Base-by-base conservation (phyloP, 2,888 invertebrate species). In the Abrostola triplasia region DNA sequence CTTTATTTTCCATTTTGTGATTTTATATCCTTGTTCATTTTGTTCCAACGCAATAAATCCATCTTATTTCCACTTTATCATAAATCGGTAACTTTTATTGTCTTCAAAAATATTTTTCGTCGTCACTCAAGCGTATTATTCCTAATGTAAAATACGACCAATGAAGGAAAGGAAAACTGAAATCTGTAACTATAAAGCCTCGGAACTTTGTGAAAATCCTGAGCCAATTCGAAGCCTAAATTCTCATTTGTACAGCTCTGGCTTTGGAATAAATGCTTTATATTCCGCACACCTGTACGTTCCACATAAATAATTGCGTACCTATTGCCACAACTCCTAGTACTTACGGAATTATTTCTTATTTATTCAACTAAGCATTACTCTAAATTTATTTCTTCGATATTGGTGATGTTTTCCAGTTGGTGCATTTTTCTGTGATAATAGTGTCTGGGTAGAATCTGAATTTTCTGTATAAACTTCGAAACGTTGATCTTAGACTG, bases 281-380 rank as follows among this genome's bases (percentile, higher is more conserved):
- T 81, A 76, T 73, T 77, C 59, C 60, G 75, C 73, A 70, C 79
- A 84, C 81, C 77, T 84, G 83, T 77, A 72, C 67, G 69, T 73
- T 76, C 60, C 66, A 69, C 75, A 78, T 79, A 78, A 79, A 79
- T 83, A 78, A 80, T 81, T 74, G 70, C 57, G 55, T 64, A n/a
- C n/a, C n/a, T n/a, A 70, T 76, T 70, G 72, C 76, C 64, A 66
- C 67, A 63, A 64, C 67, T 59, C 58, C 59, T 65, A 56, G 62
- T 70, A 76, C 71, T 76, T 69, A 63, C 66, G 56, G 61, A 65
- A 71, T 73, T 64, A 63, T 67, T 71, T 70, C 50, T 67, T 70
- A 69, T 60, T 66, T 59, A 55, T 67, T 60, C 58, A 51, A 64
- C 44, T 65, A 51, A 10, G 64, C 53, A 55, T 41, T 51, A 42